Evolutionary conservation across 2,888 invertebrate genomes (phyloP).

Genomic region (Campoletis raptor): DNA sequence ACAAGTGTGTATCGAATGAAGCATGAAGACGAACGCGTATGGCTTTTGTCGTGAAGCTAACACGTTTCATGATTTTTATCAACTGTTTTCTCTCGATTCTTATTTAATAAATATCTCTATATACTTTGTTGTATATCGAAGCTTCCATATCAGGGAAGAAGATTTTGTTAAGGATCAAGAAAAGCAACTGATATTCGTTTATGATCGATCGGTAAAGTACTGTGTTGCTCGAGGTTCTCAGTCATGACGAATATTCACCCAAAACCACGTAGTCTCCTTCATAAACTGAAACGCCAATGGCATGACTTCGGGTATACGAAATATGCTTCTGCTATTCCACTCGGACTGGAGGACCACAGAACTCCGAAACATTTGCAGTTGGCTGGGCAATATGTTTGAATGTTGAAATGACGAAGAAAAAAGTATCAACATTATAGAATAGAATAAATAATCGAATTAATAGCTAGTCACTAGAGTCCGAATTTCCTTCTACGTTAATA

Average conservation of each 20-base stretch:
- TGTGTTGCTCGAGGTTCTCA: conserved; percentile 24
- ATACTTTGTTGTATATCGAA: background rate
- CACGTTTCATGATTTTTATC: conserved; percentile 25
- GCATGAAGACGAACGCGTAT: conserved; percentile 33
- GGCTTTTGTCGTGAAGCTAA: conserved; percentile 1
- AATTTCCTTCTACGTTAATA: background rate
- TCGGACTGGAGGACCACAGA: conserved; percentile 15
- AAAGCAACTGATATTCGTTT: conserved; percentile 30
- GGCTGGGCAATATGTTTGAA: conserved; percentile 12
- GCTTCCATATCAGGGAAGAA: background rate
- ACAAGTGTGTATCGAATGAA: conserved; percentile 39
- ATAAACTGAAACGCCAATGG: conserved; percentile 50
- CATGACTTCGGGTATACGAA: conserved; percentile 30
- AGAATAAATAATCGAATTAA: background rate
- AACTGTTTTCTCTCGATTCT: background rate
- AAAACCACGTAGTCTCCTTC: conserved; percentile 31
- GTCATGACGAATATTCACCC: conserved; percentile 49
- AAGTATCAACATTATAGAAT: background rate
- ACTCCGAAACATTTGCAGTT: conserved; percentile 18
- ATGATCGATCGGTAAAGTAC: conserved; percentile 57
- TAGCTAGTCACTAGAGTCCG: background rate
- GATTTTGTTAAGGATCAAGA: conserved; percentile 7
- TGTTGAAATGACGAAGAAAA: background rate
- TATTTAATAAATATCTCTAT: background rate
- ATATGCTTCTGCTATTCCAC: conserved; percentile 32